These are phyloP conservation scores for Danio tinwini DNA, from an alignment of 2,797 vertebrate genomes.

Conservation along the genomic window DNA sequence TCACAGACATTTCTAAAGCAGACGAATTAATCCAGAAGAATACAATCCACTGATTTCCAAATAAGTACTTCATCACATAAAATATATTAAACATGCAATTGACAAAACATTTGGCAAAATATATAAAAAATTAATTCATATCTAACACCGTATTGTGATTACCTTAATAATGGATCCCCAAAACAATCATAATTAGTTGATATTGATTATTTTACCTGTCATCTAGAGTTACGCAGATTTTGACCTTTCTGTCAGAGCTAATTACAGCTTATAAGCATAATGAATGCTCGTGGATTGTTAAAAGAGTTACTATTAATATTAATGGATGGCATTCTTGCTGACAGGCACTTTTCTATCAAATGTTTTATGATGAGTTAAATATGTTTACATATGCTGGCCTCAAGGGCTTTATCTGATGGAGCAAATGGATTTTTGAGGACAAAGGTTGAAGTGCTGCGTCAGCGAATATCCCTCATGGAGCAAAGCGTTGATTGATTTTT, in stretches of 20 bases:
- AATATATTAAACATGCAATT: no score
- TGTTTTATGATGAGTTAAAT: constrained; percentile 67
- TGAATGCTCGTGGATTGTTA: constrained; percentile 72
- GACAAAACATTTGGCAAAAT: neutral
- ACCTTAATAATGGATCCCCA: constrained; percentile 45
- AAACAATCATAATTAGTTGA: constrained; percentile 33
- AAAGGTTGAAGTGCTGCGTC: constrained; percentile 43
- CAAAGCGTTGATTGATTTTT: constrained; percentile 3
- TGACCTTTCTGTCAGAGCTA: constrained; percentile 68
- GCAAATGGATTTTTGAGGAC: constrained; percentile 45
- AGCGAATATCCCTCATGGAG: neutral
- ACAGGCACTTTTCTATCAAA: constrained; percentile 62
- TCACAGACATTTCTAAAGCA: no score
- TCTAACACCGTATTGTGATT: constrained; percentile 20
- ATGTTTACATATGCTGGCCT: constrained; percentile 65
- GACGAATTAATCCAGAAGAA: neutral
- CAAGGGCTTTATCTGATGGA: constrained; percentile 47
- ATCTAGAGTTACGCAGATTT: constrained; percentile 51
- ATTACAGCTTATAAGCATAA: constrained; percentile 73
- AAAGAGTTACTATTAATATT: constrained; percentile 73
- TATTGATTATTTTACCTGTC: constrained; percentile 44
- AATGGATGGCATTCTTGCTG: constrained; percentile 71
- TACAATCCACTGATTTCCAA: neutral
- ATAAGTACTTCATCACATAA: neutral
- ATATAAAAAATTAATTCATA: constrained; percentile 2